Conservation (phyloP, 37 sponge, comb jelly and placozoan genomes). For the Hexactinellida sp. region DNA sequence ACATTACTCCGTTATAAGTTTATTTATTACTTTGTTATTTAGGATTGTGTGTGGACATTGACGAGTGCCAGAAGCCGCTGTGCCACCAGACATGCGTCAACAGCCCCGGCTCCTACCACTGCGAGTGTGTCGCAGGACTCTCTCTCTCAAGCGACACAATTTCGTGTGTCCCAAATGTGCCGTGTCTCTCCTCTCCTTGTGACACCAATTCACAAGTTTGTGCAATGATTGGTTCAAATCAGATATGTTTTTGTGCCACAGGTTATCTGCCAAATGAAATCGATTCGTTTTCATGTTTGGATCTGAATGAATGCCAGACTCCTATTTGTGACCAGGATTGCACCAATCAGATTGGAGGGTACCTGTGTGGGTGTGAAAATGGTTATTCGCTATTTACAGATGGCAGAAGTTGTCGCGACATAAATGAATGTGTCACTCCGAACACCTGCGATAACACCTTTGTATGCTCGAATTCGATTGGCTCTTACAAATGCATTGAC, state of each 20-base stretch:
- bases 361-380: background rate
- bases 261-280: background rate
- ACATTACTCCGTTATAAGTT: too few species aligned
- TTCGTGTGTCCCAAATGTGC: background rate
- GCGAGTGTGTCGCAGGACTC: background rate
- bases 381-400: background rate
- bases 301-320: background rate
- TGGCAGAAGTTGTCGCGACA: background rate
- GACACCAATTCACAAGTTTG: background rate
- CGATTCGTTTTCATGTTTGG: constrained; percentile 10
- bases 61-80: background rate
- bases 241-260: background rate
- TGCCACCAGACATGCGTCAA: background rate
- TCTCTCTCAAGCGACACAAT: background rate
- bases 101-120: background rate
- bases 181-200: background rate
- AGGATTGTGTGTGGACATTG: background rate
- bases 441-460: background rate
- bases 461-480: constrained; percentile 5
- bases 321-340: background rate
- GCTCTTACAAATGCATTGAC: background rate
- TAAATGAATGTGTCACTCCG: background rate
- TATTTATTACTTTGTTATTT: too few species aligned
- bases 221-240: background rate
- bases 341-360: constrained; percentile 13